phyloP scores from a whole-genome alignment of 2,797 vertebrate genomes.

The Enteromius anoplus region DNA sequence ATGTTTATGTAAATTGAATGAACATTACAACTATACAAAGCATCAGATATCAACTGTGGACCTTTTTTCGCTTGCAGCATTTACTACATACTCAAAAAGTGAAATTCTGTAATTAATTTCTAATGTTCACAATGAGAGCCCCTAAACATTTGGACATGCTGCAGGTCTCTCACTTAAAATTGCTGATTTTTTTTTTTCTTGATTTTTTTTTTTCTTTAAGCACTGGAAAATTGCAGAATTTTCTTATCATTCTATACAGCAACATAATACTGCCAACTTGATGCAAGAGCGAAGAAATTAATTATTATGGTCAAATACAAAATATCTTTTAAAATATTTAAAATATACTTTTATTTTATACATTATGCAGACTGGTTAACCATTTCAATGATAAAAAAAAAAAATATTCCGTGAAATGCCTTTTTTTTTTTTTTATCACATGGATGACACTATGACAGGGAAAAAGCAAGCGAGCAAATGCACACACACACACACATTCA shows the following conservation, averaged over 20 bases:
- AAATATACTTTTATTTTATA: constrained; percentile 86
- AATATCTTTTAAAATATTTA: constrained; percentile 85
- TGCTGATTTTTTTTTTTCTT: constrained; percentile 38
- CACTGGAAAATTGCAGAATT: constrained; percentile 79
- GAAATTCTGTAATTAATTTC: constrained; percentile 66
- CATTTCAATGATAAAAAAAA: constrained; percentile 82
- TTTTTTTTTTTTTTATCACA: constrained; percentile 68
- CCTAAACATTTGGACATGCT: constrained; percentile 70
- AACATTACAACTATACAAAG: constrained; percentile 40
- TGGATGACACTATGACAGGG: constrained; percentile 61
- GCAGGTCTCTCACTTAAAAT: constrained; percentile 55
- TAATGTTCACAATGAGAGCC: constrained; percentile 61
- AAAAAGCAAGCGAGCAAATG: constrained; percentile 29
- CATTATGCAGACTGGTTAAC: constrained; percentile 82
- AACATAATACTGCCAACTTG: constrained; percentile 74
- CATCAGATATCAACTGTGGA: constrained; percentile 37
- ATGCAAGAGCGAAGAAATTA: constrained; percentile 76
- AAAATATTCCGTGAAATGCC: constrained; percentile 79
- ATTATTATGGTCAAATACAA: constrained; percentile 83
- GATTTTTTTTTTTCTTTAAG: constrained; percentile 66
- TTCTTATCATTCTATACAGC: constrained; percentile 75
- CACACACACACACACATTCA: constrained; percentile 35
- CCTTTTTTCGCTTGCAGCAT: constrained; percentile 27
- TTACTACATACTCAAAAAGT: constrained; percentile 70
- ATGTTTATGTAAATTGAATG: constrained; percentile 31